These are phyloP conservation scores for Silurus aristotelis DNA, from an alignment of 2,797 vertebrate species.

Conservation along the genomic window DNA sequence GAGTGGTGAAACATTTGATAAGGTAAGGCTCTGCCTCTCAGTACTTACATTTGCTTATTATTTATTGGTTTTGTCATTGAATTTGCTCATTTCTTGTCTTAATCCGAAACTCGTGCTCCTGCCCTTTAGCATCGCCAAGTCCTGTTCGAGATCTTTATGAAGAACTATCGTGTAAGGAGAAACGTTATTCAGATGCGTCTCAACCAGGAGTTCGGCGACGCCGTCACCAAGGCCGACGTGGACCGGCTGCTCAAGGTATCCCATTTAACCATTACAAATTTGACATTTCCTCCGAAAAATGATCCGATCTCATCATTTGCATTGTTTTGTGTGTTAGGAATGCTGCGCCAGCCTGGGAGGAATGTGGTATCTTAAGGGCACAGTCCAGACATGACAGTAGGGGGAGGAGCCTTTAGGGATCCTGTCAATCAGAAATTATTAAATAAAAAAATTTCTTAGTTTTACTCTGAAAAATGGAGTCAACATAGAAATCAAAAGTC, in stretches of 20 bases:
- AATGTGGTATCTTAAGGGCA: constrained; percentile 98
- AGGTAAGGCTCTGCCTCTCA: constrained; percentile 73
- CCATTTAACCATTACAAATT: not conserved
- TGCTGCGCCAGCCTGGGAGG: constrained; percentile 91
- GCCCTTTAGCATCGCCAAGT: constrained; percentile 84
- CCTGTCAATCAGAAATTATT: constrained; percentile 50
- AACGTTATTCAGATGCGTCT: constrained; percentile 81
- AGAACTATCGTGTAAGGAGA: constrained; percentile 88
- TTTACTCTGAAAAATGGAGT: constrained; percentile 49
- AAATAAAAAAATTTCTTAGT: constrained; percentile 51
- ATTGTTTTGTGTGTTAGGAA: constrained; percentile 75
- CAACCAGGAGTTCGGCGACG: constrained; percentile 86
- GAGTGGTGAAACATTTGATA: constrained; percentile 88
- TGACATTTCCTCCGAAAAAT: not conserved
- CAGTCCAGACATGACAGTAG: constrained; percentile 89
- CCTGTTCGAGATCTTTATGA: constrained; percentile 90
- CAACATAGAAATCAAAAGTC: constrained; percentile 60
- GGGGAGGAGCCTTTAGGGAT: constrained; percentile 42
- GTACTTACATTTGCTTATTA: not conserved
- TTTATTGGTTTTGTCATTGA: not conserved
- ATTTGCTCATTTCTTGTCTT: not conserved
- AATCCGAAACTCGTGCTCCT: not conserved
- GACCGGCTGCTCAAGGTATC: constrained; percentile 91
- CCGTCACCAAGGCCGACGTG: constrained; percentile 84
- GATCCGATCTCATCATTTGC: not conserved